Evolutionary conservation across 1,140 invertebrate genomes (phyloP), one percentile per base, ranked within the genome.

Genomic region (Hypothenemus hampei): DNA sequence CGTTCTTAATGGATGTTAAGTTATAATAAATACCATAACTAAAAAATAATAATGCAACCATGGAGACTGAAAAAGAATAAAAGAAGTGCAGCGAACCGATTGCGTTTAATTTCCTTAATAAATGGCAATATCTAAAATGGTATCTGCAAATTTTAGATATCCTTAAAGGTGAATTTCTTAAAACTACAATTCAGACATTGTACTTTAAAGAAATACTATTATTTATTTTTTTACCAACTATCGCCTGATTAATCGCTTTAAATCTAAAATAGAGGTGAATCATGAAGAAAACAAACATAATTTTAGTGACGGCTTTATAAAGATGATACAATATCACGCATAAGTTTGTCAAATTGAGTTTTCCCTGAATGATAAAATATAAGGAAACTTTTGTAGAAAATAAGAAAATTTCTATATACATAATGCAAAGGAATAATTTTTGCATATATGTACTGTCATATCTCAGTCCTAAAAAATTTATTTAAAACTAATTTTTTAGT

Each of bases 71-170:
- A 24, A 44, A 44, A 8, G 41, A 44, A 13, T 26, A 26, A 15
- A 44, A 44, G 7, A 44, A 44, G 5, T 44, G 19, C n/a, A 44
- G 26, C 4, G 41, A 44, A 8, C 4, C 23, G 6, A 44, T n/a
- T 3, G n/a, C n/a, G 8, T 44, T 44, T 15, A 44, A 23, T 10
- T n/a, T 23, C 16, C 13, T 26, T 23, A 23, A 13, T 24, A 44
- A 15, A 15, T 24, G 23, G 11, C 41, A 44, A 1, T 24, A 23
- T 26, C 41, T 44, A 15, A 44, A 44, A 26, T 44, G 41, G n/a
- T 24, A 16, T 23, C 16, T 44, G 22, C 41, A 44, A 24, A 44
- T 4, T 44, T 23, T 15, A 26, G 11, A n/a, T 16, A 44, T 8
- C 13, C 26, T 44, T 20, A 11, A 44, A 24, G 21, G 21, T 13